Evolutionary conservation across 2,113 vertebrate species (phyloP).

Genomic region (Colinus virginianus): DNA sequence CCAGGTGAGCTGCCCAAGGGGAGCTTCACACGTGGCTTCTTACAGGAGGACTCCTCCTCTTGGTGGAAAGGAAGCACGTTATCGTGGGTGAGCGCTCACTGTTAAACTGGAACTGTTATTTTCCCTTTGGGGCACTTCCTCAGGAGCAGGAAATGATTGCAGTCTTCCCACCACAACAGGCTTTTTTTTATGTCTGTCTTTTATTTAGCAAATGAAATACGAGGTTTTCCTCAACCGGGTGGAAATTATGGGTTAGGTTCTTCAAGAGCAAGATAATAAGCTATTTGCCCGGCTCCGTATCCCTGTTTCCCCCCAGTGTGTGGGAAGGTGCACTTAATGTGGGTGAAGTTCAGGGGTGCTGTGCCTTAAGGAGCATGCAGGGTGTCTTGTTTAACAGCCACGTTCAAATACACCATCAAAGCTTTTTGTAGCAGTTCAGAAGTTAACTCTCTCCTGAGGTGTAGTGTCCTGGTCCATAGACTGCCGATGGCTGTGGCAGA

Average conservation of each 20-base stretch:
- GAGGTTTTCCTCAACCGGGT: background rate
- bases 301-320: background rate
- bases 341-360: background rate
- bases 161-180: background rate
- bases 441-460: background rate
- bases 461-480: background rate
- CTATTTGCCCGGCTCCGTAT: background rate
- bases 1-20: conserved; percentile 9
- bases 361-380: background rate
- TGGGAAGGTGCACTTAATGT: background rate
- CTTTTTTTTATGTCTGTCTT: background rate
- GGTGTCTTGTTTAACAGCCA: background rate
- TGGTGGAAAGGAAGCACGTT: background rate
- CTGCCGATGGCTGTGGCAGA: background rate
- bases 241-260: background rate
- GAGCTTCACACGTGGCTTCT: background rate
- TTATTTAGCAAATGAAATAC: background rate
- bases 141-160: conserved; percentile 1
- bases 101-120: background rate
- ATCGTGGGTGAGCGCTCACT: background rate
- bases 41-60: background rate
- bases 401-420: background rate
- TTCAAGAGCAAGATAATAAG: background rate
- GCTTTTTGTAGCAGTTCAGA: background rate
- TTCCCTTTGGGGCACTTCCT: background rate